These are phyloP conservation scores for Andrena haemorrhoa DNA, from an alignment of 2,888 invertebrate genomes.

Conservation along the genomic window DNA sequence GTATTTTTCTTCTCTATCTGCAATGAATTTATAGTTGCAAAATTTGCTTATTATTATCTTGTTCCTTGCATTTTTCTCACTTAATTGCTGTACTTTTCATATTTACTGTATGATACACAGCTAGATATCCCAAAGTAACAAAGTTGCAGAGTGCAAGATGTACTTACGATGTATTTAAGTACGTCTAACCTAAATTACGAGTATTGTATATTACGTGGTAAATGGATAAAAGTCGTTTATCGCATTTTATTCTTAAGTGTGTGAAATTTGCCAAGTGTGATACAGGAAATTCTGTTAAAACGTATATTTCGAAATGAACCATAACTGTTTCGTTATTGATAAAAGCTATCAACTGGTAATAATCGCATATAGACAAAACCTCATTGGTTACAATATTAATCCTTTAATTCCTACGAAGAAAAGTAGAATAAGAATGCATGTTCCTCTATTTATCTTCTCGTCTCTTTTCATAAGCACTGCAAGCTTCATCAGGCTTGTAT, in stretches of 20 bases:
- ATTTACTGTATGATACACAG: background rate
- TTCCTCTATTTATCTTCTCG: no score
- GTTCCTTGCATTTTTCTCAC: background rate
- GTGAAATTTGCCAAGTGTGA: background rate
- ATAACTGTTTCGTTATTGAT: no score
- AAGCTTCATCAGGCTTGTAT: no score
- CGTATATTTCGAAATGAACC: no score
- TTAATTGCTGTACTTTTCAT: background rate
- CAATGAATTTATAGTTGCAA: constrained; percentile 11
- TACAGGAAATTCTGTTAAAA: no score
- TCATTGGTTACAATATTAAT: no score
- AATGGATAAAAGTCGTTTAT: background rate
- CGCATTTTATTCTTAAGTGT: background rate
- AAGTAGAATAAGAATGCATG: no score
- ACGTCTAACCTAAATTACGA: background rate
- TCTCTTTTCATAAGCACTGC: no score
- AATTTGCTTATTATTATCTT: background rate
- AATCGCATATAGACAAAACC: no score
- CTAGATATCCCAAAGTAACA: background rate
- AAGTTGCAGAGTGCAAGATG: background rate
- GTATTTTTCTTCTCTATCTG: background rate
- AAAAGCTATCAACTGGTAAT: no score
- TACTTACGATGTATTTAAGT: no score
- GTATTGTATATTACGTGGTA: background rate
- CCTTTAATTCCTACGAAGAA: no score